Conservation (phyloP, 2,797 vertebrate species). For the Sebastes glaucus region DNA sequence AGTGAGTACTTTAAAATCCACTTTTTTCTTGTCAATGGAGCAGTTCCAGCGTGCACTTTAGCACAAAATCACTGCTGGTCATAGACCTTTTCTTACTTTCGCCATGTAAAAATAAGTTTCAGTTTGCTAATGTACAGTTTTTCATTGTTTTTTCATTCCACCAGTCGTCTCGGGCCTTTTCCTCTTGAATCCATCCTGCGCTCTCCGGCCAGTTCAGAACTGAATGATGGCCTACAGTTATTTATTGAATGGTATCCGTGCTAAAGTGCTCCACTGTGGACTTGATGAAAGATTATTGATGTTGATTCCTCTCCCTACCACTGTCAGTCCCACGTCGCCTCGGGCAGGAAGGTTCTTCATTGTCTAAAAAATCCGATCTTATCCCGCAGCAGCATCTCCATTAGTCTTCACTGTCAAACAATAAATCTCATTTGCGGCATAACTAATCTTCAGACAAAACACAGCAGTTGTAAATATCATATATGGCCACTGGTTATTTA, state of each 20-base stretch:
- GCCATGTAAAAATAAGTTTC: background rate
- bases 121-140: background rate
- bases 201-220: slow-evolving; percentile 62
- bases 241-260: slow-evolving; percentile 81
- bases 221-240: slow-evolving; percentile 81
- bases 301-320: slow-evolving; percentile 80
- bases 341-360: slow-evolving; percentile 80
- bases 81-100: background rate
- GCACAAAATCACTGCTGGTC: background rate
- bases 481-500: slow-evolving; percentile 54
- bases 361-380: slow-evolving; percentile 82
- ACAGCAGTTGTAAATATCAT: slow-evolving; percentile 59
- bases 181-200: slow-evolving; percentile 26
- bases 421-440: slow-evolving; percentile 81
- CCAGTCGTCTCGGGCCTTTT: slow-evolving; percentile 5
- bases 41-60: background rate
- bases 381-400: slow-evolving; percentile 73
- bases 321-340: slow-evolving; percentile 77
- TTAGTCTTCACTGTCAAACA: slow-evolving; percentile 71
- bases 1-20: background rate
- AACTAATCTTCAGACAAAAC: slow-evolving; percentile 75
- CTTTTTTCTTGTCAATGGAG: background rate
- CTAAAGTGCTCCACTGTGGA: slow-evolving; percentile 73
- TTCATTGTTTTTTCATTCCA: background rate
- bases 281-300: slow-evolving; percentile 88